phyloP scores from a whole-genome alignment of 2,888 invertebrate species.

The Hyposoter dolosus region DNA sequence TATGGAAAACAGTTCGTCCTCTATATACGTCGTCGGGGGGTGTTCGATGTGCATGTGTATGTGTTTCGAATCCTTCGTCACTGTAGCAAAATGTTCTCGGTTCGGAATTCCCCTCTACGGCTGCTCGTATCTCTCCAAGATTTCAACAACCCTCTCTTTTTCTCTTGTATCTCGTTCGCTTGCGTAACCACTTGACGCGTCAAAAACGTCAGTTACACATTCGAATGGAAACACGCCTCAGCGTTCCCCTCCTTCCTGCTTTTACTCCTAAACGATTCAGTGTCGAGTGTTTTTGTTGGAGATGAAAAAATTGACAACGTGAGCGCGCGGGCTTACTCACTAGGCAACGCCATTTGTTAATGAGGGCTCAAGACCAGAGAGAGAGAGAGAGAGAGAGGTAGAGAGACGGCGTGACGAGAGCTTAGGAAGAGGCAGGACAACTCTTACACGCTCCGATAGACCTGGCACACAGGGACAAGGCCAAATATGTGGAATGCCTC shows the following conservation, averaged over 20 bases:
- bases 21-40: constrained; percentile 21
- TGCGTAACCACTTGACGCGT: constrained; percentile 80
- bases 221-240: constrained; percentile 69
- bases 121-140: constrained; percentile 41
- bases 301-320: constrained; percentile 44
- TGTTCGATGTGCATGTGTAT: constrained; percentile 7
- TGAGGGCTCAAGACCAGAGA: constrained; percentile 54
- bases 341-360: constrained; percentile 68
- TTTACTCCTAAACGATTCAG: constrained; percentile 39
- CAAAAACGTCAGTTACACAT: constrained; percentile 83
- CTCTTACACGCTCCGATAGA: constrained; percentile 46
- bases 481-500: constrained; percentile 37
- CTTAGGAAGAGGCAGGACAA: constrained; percentile 19
- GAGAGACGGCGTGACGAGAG: constrained; percentile 16
- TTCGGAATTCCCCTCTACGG: constrained; percentile 59
- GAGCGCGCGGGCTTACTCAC: constrained; percentile 24
- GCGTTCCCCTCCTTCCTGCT: neutral
- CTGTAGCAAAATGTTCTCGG: constrained; percentile 43
- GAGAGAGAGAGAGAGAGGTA: too few species aligned
- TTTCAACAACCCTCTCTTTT: constrained; percentile 23
- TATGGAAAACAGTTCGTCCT: constrained; percentile 81
- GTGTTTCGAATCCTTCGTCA: constrained; percentile 62
- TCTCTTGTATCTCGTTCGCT: constrained; percentile 35
- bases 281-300: constrained; percentile 69
- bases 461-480: neutral